Evolutionary conservation across 2,113 vertebrate species (phyloP), one percentile per base, ranked within the genome.

Genomic region (Spermophilus dauricus): DNA sequence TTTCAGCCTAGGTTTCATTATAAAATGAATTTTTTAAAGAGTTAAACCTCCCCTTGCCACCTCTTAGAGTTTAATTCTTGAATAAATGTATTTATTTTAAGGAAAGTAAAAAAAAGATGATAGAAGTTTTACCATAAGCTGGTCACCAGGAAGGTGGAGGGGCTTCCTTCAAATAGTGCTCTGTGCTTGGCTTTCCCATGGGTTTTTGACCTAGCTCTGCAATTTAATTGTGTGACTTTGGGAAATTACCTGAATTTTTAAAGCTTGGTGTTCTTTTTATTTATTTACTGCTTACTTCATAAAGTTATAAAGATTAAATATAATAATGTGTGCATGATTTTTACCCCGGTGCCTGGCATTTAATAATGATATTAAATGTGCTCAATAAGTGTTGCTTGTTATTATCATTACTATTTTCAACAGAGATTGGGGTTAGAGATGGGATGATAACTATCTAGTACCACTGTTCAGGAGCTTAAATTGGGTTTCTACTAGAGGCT

Each of bases 1-100:
- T 37, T 42, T 32, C 30, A 90, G 58, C 22, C 90, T 95, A 92
- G 72, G 18, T 94, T 97, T 95, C 65, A 39, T 92, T 92, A 76
- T 51, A 58, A 48, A 94, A 83, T 56, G 14, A 72, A 80, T 81
- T 96, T 95, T 83, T 92, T 91, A 95, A 53, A 91, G 77, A 88
- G 30, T 82, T 39, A 83, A 48, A 58, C 13, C 12, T 89, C 34
- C 75, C 48, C 63, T 8, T 34, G 2, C 70, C 51, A 45, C 63
- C 37, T 48, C 18, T 86, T 94, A 48, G 51, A 48, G 10, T 91
- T 97, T 86, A 94, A 86, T 94, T 93, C 53, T 86, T 86, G 77
- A 63, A 67, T 48, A 51, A 51, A n/a, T 78, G 8, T 78, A 20
- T 34, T 93, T 87, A n/a, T 67, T 96, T 95, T 67, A 91, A 91